Evolutionary conservation across 2,113 vertebrate species (phyloP), one percentile per base, ranked within the genome.

Genomic region (Ceyx melanurus): DNA sequence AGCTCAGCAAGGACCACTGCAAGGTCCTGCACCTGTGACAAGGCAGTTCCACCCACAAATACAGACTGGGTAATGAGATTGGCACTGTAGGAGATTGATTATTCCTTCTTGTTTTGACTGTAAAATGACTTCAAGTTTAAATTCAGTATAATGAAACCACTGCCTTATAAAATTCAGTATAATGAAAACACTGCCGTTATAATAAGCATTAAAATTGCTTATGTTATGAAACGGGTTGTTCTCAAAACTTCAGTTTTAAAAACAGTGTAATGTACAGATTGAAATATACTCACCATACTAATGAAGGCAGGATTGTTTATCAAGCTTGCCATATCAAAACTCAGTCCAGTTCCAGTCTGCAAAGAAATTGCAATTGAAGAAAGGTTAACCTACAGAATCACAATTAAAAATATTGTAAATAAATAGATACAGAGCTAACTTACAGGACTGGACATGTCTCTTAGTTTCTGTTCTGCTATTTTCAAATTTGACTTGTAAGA

Each of bases 221-320:
- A 11, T 73, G 18, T 64, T 80, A n/a, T 11, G 68, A 67, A 72
- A 57, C 19, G 20, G 61, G 11, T 13, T 64, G 11, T 88, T 71
- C 66, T 62, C 79, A 62, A 23, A 85, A 80, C 14, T 70, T 54
- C n/a, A 20, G 19, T 79, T 57, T 88, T 67, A 67, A 70, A 82
- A 85, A 68, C 13, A 35, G 28, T 40, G 22, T 31, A 80, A 81
- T 14, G 31, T 75, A 60, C 86, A 88, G 31, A 60, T 70, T 89
- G 23, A 94, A 71, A 89, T 86, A 56, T 33, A 96, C 98, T 98
- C 89, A 99, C 99, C 99, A 99, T 99, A 96, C 99, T 99, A 96
- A 99, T 99, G 97, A 99, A 99, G 43, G 99, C 99, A 50, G 99
- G 99, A 97, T 99, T 99, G 97, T 99, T 99, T 97, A 99, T 99